Evolutionary conservation across 1,140 invertebrate genomes (phyloP).

Genomic region (Conus betulinus): DNA sequence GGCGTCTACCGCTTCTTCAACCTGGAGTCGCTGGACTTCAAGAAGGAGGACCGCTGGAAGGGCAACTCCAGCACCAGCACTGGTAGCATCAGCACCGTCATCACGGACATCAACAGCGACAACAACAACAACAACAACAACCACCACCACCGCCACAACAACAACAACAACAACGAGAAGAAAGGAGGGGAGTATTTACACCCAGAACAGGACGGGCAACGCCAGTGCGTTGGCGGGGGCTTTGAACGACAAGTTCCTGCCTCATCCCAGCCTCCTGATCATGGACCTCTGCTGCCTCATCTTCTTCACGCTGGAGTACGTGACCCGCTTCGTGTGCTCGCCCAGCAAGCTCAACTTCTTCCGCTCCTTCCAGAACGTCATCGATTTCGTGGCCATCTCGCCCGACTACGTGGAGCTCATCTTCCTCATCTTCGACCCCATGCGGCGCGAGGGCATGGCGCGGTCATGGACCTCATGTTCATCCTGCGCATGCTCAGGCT

Average conservation of each 20-base stretch:
- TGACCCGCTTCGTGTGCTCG: slow-evolving; percentile 66
- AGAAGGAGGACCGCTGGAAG: background rate
- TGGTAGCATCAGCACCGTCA: background rate
- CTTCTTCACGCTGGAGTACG: slow-evolving; percentile 72
- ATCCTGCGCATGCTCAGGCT: slow-evolving; percentile 99
- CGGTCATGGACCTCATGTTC: slow-evolving; percentile 70
- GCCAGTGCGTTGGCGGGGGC: background rate
- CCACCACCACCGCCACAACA: too few species aligned
- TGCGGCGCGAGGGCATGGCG: slow-evolving; percentile 52
- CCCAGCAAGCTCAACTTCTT: slow-evolving; percentile 70
- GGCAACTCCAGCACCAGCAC: background rate
- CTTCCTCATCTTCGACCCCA: slow-evolving; percentile 58
- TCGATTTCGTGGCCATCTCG: slow-evolving; percentile 70
- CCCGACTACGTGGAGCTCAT: slow-evolving; percentile 69
- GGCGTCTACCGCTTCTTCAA: slow-evolving; percentile 63
- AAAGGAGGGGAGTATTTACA: background rate
- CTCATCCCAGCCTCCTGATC: slow-evolving; percentile 65
- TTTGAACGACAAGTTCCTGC: slow-evolving; percentile 36
- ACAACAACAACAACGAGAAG: too few species aligned
- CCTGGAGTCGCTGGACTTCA: slow-evolving; percentile 36
- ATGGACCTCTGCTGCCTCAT: slow-evolving; percentile 68
- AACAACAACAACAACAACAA: background rate
- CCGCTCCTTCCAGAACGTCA: slow-evolving; percentile 68
- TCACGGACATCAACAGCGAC: background rate
- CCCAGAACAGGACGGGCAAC: slow-evolving; percentile 27